Conservation (phyloP, 2,113 vertebrate genomes). For the Dicaeum eximium region DNA sequence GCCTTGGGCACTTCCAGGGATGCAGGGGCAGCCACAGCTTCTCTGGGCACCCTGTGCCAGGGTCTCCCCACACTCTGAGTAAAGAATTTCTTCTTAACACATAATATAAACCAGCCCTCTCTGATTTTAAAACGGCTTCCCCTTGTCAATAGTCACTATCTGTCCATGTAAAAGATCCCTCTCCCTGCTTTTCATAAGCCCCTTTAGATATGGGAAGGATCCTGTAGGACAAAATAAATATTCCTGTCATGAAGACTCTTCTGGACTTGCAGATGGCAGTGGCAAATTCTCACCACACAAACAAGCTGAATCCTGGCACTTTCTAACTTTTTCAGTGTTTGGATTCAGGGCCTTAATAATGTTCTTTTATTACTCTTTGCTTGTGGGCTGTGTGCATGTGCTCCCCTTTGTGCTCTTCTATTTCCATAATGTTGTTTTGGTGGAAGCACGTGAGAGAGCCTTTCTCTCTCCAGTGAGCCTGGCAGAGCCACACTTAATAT, state of each 20-base stretch:
- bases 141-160: not conserved
- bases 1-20: not conserved
- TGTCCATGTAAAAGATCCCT: not conserved
- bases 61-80: not conserved
- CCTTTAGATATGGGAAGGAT: not conserved
- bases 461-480: not conserved
- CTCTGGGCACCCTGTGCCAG: not conserved
- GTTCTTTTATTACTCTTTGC: not conserved
- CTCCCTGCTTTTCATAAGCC: not conserved
- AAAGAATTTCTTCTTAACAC: not conserved
- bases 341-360: not conserved
- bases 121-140: not conserved
- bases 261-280: not conserved
- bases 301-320: not conserved
- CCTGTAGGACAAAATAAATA: not conserved
- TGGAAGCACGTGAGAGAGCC: rapidly evolving
- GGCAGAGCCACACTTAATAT: not conserved
- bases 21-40: not conserved
- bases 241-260: not conserved
- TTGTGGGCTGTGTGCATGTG: not conserved
- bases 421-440: not conserved
- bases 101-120: not conserved
- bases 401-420: not conserved
- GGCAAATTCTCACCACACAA: not conserved
- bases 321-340: not conserved